Conservation (phyloP, 2,113 vertebrate genomes). For the Gorilla gorilla region DNA sequence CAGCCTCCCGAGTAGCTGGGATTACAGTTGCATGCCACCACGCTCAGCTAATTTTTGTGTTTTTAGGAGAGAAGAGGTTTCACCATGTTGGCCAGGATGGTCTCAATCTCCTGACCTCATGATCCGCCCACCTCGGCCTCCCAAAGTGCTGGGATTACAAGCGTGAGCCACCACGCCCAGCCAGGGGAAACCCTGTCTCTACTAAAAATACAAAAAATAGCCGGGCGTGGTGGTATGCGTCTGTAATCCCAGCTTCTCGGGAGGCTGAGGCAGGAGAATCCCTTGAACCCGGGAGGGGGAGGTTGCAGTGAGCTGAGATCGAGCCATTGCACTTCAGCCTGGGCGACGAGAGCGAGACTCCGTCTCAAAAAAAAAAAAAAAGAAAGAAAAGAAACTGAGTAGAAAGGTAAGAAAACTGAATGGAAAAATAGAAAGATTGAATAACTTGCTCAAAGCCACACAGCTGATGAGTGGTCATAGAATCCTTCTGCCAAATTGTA, state of each 20-base stretch:
- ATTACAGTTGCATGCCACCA: too few relatives aligned
- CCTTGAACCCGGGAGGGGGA: background rate
- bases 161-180: too few relatives aligned
- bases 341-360: background rate
- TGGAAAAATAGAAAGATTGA: background rate
- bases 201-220: background rate
- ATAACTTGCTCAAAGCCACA: background rate
- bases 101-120: too few relatives aligned
- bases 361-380: background rate
- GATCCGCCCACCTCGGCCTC: too few relatives aligned
- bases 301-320: background rate
- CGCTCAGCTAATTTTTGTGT: too few relatives aligned
- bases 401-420: background rate
- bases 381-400: background rate
- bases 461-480: too few relatives aligned
- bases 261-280: background rate
- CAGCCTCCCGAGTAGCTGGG: too few relatives aligned
- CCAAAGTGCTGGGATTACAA: too few relatives aligned
- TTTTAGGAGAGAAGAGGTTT: too few relatives aligned
- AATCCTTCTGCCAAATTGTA: background rate
- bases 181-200: background rate
- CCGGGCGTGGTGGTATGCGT: accelerated
- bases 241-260: background rate
- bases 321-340: background rate
- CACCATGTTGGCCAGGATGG: too few relatives aligned